Percentiles rank a stretch among this genome's conserved stretches.
Evolutionary conservation across 2,113 vertebrate species (phyloP).

Genomic region (Albula glossodonta): DNA sequence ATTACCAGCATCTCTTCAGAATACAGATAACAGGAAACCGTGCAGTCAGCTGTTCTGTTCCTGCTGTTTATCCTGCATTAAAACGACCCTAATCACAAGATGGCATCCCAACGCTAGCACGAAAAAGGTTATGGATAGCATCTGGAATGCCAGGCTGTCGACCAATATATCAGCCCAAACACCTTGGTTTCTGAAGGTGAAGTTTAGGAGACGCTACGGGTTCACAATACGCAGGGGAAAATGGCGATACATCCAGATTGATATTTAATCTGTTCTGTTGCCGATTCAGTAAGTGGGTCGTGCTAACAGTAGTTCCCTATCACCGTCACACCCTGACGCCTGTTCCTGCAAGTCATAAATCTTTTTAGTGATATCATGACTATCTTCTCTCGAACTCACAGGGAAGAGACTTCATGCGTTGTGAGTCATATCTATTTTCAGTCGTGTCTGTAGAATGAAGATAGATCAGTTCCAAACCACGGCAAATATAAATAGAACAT

Average conservation of each 20-base stretch:
- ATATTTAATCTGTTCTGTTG: neutral
- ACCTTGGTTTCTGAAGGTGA: neutral
- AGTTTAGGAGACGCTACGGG: neutral
- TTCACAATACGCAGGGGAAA: neutral
- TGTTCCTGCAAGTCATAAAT: neutral
- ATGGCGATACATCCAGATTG: neutral
- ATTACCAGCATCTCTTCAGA: neutral
- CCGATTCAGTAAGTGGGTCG: neutral
- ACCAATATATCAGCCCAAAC: neutral
- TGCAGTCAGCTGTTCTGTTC: neutral
- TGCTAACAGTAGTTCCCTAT: neutral
- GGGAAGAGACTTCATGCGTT: neutral
- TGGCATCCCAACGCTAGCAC: neutral
- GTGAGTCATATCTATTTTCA: neutral
- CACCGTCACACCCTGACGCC: too few species aligned
- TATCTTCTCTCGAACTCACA: neutral
- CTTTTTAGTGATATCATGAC: neutral
- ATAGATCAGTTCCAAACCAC: too few species aligned
- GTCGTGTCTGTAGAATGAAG: neutral
- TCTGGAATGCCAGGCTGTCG: neutral
- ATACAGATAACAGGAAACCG: neutral
- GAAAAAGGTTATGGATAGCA: neutral
- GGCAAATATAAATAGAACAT: too few species aligned
- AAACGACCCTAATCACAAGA: neutral
- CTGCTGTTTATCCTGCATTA: neutral